These are phyloP conservation scores for Meteorus cinctellus DNA, from an alignment of 2,888 invertebrate species.

Conservation along the genomic window DNA sequence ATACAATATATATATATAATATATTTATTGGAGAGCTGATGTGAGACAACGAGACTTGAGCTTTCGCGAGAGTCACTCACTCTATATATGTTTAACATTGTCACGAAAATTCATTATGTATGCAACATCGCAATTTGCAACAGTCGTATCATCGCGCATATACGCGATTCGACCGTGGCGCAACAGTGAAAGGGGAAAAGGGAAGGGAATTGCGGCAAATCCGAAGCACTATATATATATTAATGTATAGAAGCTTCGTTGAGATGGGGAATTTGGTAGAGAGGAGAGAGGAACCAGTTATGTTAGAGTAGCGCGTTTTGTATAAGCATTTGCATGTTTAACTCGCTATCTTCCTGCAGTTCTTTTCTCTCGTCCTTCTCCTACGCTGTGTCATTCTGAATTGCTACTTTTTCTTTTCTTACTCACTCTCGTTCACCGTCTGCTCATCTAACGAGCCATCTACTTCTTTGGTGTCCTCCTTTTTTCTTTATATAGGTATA, in stretches of 20 bases:
- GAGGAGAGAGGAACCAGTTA: conserved; percentile 47
- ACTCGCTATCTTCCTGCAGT: conserved; percentile 45
- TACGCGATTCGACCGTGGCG: conserved; percentile 36
- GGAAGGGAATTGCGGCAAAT: conserved; percentile 18
- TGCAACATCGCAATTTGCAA: conserved; percentile 63
- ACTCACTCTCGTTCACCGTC: background rate
- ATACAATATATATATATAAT: background rate
- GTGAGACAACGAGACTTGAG: background rate
- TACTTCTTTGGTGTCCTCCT: conserved; percentile 46
- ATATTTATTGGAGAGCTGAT: background rate
- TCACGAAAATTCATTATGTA: conserved; percentile 57
- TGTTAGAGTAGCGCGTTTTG: conserved; percentile 51
- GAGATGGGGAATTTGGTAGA: conserved; percentile 45
- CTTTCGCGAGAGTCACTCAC: conserved; percentile 9
- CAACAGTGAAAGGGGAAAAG: conserved; percentile 45
- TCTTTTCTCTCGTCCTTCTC: conserved; percentile 41
- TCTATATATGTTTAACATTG: conserved; percentile 15
- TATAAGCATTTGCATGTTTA: conserved; percentile 60
- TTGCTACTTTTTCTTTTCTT: conserved; percentile 9
- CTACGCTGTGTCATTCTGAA: no score
- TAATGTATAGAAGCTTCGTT: background rate
- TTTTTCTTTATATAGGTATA: background rate
- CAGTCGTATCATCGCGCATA: conserved; percentile 45
- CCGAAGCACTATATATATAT: background rate
- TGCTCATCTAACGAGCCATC: conserved; percentile 52